phyloP scores from a whole-genome alignment of 2,888 invertebrate genomes.

The Helleia helle region DNA sequence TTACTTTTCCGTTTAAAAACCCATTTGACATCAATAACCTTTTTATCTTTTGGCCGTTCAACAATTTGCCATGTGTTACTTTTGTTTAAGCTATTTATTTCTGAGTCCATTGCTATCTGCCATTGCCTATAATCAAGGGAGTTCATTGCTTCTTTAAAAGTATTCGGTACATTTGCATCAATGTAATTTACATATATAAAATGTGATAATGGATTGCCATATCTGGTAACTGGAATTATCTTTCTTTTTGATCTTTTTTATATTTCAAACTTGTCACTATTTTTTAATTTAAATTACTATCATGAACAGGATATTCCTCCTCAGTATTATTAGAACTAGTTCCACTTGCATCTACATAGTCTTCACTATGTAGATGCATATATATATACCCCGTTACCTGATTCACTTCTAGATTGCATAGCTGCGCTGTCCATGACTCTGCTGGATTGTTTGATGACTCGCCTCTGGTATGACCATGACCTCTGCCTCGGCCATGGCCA shows the following conservation, averaged over 20 bases:
- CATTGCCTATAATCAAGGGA: conserved; percentile 23
- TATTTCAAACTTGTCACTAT: too few species aligned
- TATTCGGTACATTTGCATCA: conserved; percentile 24
- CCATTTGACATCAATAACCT: conserved; percentile 30
- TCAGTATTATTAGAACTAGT: too few species aligned
- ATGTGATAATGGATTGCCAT: conserved; percentile 19
- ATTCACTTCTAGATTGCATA: too few species aligned
- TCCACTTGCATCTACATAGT: too few species aligned
- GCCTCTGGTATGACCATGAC: conserved; percentile 18
- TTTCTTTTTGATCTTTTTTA: conserved; percentile 19
- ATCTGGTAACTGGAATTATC: conserved; percentile 15
- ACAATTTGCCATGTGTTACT: conserved; percentile 29
- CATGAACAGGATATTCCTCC: too few species aligned
- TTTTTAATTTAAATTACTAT: too few species aligned
- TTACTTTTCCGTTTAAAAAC: conserved; percentile 27
- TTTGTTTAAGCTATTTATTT: conserved; percentile 27
- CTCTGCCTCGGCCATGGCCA: conserved; percentile 19
- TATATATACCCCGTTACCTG: too few species aligned
- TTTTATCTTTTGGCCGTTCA: conserved; percentile 25
- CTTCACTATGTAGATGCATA: too few species aligned
- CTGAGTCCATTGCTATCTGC: conserved; percentile 27
- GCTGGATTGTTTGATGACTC: conserved; percentile 16
- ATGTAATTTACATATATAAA: conserved; percentile 27
- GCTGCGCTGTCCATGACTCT: conserved; percentile 21
- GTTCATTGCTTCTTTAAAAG: conserved; percentile 28